Evolutionary conservation across 2,888 invertebrate genomes (phyloP), one percentile per base, ranked within the genome.

Genomic region (Ophonus ardosiacus): DNA sequence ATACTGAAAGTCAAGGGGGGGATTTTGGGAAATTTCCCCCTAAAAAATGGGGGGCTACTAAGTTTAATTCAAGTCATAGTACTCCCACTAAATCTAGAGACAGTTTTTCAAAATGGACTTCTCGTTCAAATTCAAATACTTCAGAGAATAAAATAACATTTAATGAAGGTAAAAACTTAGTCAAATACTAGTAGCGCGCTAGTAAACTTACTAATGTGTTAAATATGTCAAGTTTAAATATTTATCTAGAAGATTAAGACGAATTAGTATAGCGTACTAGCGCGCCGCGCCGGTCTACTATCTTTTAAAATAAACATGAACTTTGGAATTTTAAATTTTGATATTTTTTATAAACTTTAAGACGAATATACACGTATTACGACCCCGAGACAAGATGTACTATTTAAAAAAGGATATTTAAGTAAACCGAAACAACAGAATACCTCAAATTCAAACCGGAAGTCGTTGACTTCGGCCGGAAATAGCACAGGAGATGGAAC

Each of bases 311-410:
- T 63, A 63, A 63, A 7, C 8, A 7, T 24, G 63, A 0, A 38
- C 31, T 71, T 68, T 40, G 40, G 1, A 68, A 86, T 31, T 1
- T 31, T 31, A 31, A 31, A 31, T 3, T 31, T 1, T 31, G 3
- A 31, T 5, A 31, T 3, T 21, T 31, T 31, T 31, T 31, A 5
- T 31, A 31, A 31, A 31, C 5, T 87, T 90, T 8, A 91, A 93
- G 94, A 94, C 89, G 95, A 95, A 91, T 95, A 95, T 90, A 95
- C 94, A 88, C 93, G 93, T 89, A 94, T 95, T 88, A 94, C 94
- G 83, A 94, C 95, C 59, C 95, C 95, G 38, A 91, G 95, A 87
- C 95, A 95, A 90, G 95, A 95, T 90, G 93, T 95, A 87, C 91
- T 95, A 87, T 95, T 95, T 90, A 95, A 95, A 90, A 95, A 95